Conservation (phyloP, 1,140 invertebrate genomes). For the Ericerus pela region DNA sequence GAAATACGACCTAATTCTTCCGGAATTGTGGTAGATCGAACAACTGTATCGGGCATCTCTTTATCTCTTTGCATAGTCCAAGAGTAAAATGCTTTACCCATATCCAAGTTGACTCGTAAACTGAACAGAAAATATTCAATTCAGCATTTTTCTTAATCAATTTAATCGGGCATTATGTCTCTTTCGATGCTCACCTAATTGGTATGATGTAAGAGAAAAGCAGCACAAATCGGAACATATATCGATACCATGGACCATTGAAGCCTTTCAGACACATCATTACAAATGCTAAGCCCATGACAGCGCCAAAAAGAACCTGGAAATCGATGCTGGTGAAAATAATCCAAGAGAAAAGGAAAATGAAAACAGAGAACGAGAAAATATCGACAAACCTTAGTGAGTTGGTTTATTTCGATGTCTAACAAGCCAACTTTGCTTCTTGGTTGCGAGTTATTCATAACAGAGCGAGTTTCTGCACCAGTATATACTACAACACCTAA, state of each 20-base stretch:
- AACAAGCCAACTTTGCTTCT: constrained; percentile 87
- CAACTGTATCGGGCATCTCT: constrained; percentile 85
- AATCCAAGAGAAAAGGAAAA: neutral
- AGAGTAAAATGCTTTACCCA: constrained; percentile 95
- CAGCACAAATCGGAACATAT: constrained; percentile 90
- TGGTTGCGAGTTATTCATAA: constrained; percentile 96
- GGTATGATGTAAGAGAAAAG: constrained; percentile 99
- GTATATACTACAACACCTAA: constrained; percentile 95
- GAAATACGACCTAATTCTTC: constrained; percentile 95
- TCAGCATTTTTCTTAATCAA: neutral
- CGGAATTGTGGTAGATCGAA: constrained; percentile 94
- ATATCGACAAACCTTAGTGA: constrained; percentile 71
- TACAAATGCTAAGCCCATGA: constrained; percentile 75
- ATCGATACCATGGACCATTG: constrained; percentile 88
- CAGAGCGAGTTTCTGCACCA: constrained; percentile 83
- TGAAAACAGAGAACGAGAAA: too few species aligned
- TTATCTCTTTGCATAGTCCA: constrained; percentile 92
- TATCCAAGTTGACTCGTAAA: constrained; percentile 93
- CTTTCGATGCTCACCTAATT: constrained; percentile 51
- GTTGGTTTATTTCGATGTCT: constrained; percentile 87
- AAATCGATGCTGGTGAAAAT: constrained; percentile 15
- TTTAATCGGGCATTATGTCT: neutral
- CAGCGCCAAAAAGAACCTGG: constrained; percentile 77
- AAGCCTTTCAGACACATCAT: constrained; percentile 95
- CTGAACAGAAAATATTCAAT: constrained; percentile 36